These are phyloP conservation scores for Hipposideros larvatus DNA, from an alignment of 2,797 vertebrate genomes.

Conservation along the genomic window DNA sequence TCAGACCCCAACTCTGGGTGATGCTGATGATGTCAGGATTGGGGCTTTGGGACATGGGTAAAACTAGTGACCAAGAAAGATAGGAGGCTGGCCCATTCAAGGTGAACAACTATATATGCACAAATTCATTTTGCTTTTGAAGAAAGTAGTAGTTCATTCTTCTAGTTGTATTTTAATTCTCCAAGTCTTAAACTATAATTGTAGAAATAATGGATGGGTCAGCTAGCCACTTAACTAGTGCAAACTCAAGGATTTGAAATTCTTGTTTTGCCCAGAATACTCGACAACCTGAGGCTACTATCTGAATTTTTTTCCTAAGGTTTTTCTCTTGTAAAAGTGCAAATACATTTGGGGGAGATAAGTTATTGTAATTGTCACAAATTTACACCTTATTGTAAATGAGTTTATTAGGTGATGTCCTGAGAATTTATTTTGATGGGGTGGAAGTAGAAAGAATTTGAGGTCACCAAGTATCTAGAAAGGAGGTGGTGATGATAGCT, in stretches of 20 bases:
- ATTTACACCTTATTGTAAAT: constrained; percentile 7
- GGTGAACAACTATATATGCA: background rate
- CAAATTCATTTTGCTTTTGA: constrained; percentile 42
- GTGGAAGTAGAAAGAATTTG: background rate
- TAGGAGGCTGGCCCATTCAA: background rate
- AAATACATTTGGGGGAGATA: background rate
- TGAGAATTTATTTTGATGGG: background rate
- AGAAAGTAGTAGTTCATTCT: constrained; percentile 8
- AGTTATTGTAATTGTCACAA: background rate
- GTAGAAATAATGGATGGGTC: background rate
- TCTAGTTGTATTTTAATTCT: background rate
- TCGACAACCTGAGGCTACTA: background rate
- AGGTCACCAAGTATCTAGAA: background rate
- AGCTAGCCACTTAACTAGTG: background rate
- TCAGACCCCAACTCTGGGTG: background rate
- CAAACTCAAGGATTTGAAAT: background rate
- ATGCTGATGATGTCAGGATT: background rate
- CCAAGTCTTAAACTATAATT: background rate
- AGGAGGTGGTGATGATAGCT: background rate
- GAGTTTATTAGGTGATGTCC: background rate
- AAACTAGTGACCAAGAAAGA: background rate
- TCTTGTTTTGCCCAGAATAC: background rate
- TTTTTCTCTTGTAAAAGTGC: constrained; percentile 49
- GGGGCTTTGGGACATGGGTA: background rate
- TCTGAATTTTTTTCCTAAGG: background rate